Conservation (phyloP, 2,888 invertebrate species). For the Dynastes maya region DNA sequence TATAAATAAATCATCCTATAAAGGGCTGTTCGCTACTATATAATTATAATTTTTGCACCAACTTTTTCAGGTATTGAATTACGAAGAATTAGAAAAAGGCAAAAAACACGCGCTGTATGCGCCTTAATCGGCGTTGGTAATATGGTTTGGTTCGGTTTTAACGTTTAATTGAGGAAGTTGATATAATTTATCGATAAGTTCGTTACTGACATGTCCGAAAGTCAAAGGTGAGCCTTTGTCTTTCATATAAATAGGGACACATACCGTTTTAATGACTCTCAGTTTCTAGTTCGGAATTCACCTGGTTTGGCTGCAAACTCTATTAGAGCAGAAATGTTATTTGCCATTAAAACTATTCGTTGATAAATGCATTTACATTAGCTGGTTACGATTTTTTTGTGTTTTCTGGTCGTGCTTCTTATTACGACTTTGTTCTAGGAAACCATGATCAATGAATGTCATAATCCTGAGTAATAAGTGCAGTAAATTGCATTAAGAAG, state of each 20-base stretch:
- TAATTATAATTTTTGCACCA: conserved; percentile 12
- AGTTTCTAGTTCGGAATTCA: conserved; percentile 32
- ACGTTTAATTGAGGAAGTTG: conserved; percentile 49
- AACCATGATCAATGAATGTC: no score
- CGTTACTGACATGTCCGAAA: conserved; percentile 35
- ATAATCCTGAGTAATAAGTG: no score
- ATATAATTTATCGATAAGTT: conserved; percentile 46
- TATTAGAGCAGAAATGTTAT: conserved; percentile 11
- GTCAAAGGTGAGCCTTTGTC: conserved; percentile 45
- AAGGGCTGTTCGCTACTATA: not conserved
- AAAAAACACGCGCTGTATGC: not conserved
- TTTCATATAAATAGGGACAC: conserved; percentile 11
- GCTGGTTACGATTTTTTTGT: not conserved
- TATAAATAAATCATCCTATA: no score
- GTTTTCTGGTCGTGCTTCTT: no score
- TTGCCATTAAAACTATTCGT: conserved; percentile 18
- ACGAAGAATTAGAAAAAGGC: conserved; percentile 3
- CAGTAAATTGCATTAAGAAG: no score
- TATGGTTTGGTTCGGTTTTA: conserved; percentile 37
- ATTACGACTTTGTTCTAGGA: no score
- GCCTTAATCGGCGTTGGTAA: conserved; percentile 6
- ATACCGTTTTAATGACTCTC: conserved; percentile 50
- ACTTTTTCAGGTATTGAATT: not conserved
- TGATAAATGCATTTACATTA: not conserved
- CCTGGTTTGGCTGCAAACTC: not conserved